phyloP scores from a whole-genome alignment of 1,140 invertebrate species.

The Bombus haemorrhoidalis region DNA sequence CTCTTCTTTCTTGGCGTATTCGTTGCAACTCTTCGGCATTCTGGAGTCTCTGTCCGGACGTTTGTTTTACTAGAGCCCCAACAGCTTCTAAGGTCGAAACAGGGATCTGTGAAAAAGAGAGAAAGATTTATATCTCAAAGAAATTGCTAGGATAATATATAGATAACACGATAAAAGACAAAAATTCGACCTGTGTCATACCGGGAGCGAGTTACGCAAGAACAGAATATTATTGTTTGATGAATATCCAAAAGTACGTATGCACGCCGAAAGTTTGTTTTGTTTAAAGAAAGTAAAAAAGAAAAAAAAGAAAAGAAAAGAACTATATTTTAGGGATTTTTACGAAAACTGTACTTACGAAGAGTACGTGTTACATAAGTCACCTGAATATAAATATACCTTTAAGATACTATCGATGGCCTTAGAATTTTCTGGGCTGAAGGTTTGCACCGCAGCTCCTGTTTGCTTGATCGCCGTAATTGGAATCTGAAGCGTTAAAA shows the following conservation, averaged over 20 bases:
- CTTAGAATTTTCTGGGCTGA: slow-evolving; percentile 70
- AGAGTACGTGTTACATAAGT: not conserved
- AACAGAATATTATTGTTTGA: too few relatives aligned
- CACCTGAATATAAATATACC: slow-evolving; percentile 58
- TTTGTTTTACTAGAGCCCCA: slow-evolving; percentile 67
- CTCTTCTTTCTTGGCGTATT: slow-evolving; percentile 44
- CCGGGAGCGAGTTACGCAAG: too few relatives aligned
- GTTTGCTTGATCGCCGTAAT: slow-evolving; percentile 75
- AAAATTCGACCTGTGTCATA: too few relatives aligned
- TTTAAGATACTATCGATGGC: slow-evolving; percentile 71
- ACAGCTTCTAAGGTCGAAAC: slow-evolving; percentile 73
- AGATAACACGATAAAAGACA: too few relatives aligned
- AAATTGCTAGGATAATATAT: too few relatives aligned
- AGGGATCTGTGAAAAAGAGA: slow-evolving; percentile 67
- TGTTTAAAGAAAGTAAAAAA: too few relatives aligned
- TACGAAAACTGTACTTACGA: not conserved
- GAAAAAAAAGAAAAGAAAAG: too few relatives aligned
- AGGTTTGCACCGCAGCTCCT: slow-evolving; percentile 66
- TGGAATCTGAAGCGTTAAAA: slow-evolving; percentile 69
- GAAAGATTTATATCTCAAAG: too few relatives aligned
- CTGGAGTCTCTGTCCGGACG: slow-evolving; percentile 37
- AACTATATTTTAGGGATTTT: not conserved
- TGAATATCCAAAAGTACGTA: too few relatives aligned
- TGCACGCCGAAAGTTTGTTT: too few relatives aligned
- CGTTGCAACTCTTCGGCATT: slow-evolving; percentile 37